Evolutionary conservation across 2,797 vertebrate species (phyloP).

Genomic region (Clangula hyemalis): DNA sequence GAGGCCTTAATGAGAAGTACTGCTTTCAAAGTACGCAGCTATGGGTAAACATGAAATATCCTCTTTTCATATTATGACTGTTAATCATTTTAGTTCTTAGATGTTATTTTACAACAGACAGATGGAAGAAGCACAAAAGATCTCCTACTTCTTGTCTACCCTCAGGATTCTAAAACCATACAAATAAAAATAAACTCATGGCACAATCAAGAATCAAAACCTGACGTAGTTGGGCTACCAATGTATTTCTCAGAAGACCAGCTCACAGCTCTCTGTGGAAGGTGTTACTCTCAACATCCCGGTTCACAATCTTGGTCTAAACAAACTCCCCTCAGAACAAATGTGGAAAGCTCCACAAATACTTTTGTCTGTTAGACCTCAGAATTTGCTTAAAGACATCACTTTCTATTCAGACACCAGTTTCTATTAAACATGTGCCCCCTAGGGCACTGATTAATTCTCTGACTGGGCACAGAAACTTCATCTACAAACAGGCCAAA

Average conservation of each 20-base stretch:
- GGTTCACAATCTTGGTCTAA: neutral
- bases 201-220: neutral
- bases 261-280: neutral
- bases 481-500: neutral
- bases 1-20: slow-evolving; percentile 12
- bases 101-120: neutral
- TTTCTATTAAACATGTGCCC: neutral
- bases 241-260: neutral
- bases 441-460: neutral
- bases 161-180: neutral
- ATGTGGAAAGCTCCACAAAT: neutral
- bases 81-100: neutral
- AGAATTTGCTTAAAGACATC: neutral
- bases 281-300: neutral
- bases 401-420: neutral
- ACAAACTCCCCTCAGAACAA: neutral
- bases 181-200: neutral
- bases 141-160: neutral
- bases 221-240: neutral
- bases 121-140: neutral
- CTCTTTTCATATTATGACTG: neutral
- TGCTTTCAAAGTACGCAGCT: neutral
- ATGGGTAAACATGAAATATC: neutral
- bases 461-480: neutral
- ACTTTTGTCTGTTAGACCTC: neutral